Evolutionary conservation across 1,140 invertebrate genomes (phyloP).

Genomic region (Contarinia nasturtii): DNA sequence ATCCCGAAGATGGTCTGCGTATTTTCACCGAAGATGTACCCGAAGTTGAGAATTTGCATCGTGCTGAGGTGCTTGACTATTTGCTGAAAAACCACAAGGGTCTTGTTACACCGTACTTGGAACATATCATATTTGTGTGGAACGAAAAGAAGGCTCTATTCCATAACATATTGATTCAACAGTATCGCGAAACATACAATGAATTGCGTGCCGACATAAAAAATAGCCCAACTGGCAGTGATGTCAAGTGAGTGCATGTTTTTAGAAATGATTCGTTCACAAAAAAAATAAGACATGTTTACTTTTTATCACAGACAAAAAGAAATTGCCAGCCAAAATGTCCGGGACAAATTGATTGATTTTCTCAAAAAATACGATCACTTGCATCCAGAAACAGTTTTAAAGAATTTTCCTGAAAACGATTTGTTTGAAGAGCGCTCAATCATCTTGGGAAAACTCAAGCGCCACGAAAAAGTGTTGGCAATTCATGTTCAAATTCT

Average conservation of each 20-base stretch:
- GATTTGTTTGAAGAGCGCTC: constrained; percentile 83
- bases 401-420: constrained; percentile 73
- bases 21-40: constrained; percentile 86
- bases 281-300: not conserved
- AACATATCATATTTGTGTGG: constrained; percentile 84
- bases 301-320: not conserved
- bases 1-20: constrained; percentile 77
- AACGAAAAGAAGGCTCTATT: constrained; percentile 68
- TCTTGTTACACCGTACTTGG: constrained; percentile 80
- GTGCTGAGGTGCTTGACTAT: constrained; percentile 77
- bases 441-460: constrained; percentile 72
- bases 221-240: not conserved
- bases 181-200: constrained; percentile 59
- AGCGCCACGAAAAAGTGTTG: constrained; percentile 80
- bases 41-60: constrained; percentile 74
- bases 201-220: constrained; percentile 10
- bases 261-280: too few relatives aligned
- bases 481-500: constrained; percentile 71
- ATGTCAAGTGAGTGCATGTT: too few relatives aligned
- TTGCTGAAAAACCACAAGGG: constrained; percentile 59
- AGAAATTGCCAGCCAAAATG: not conserved
- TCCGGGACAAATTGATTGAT: constrained; percentile 49
- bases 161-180: constrained; percentile 77
- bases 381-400: constrained; percentile 74
- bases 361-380: constrained; percentile 69